phyloP scores from a whole-genome alignment of 2,113 vertebrate genomes.

The Xiphias gladius region DNA sequence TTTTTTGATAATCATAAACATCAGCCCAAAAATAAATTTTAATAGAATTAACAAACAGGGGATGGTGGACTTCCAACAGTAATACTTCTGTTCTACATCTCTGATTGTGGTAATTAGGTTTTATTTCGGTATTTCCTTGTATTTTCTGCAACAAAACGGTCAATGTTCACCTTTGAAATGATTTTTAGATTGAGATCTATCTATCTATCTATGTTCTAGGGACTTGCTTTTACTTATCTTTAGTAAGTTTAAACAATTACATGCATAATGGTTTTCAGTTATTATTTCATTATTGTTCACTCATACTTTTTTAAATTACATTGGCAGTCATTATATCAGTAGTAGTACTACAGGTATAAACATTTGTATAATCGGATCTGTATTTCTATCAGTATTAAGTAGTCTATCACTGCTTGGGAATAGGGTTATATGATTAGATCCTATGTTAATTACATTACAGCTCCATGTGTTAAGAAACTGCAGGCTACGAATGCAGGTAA shows the following conservation, averaged over 20 bases:
- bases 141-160: background rate
- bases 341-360: background rate
- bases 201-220: background rate
- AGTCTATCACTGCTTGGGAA: background rate
- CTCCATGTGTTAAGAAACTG: conserved; percentile 8
- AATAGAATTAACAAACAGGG: background rate
- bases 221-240: background rate
- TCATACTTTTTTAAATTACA: background rate
- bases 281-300: background rate
- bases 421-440: background rate
- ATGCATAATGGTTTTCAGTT: background rate
- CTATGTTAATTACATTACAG: conserved; percentile 8
- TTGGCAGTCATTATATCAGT: background rate
- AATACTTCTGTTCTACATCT: background rate
- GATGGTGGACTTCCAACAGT: background rate
- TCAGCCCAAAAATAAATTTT: background rate
- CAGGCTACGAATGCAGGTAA: conserved; percentile 40
- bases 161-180: background rate
- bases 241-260: background rate
- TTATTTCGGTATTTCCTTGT: background rate
- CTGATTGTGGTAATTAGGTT: background rate
- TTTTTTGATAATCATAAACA: background rate
- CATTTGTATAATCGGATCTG: background rate
- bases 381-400: background rate
- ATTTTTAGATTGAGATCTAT: background rate